These are phyloP conservation scores for Ophion costatus DNA, from an alignment of 2,888 invertebrate genomes.

Conservation along the genomic window DNA sequence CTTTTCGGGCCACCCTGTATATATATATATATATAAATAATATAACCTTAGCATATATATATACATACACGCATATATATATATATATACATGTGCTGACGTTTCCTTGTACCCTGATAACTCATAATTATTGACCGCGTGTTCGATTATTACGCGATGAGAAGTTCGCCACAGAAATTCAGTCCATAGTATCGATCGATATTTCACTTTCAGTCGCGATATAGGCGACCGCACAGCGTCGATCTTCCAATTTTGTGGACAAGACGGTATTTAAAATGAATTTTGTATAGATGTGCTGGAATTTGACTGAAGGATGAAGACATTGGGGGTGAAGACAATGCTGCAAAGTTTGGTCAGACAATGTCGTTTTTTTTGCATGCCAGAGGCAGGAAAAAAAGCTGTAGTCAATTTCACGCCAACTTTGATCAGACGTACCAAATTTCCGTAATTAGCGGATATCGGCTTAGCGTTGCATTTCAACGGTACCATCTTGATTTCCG, in stretches of 20 bases:
- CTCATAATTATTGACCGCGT: neutral
- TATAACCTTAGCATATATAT: too few relatives aligned
- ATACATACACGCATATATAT: too few relatives aligned
- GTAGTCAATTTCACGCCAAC: too few relatives aligned
- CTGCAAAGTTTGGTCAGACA: neutral
- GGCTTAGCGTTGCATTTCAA: neutral
- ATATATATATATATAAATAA: conserved; percentile 16
- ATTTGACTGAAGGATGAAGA: neutral
- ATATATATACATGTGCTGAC: neutral
- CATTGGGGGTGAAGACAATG: neutral
- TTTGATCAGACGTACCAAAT: neutral
- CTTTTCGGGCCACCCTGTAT: neutral
- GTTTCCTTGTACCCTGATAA: conserved; percentile 20
- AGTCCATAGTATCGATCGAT: neutral
- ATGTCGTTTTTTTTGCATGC: neutral
- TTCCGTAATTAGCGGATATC: neutral
- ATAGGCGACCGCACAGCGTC: neutral
- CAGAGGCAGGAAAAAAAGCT: too few relatives aligned
- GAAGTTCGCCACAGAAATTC: neutral
- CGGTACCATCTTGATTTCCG: neutral
- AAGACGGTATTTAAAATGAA: neutral
- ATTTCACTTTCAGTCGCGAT: neutral
- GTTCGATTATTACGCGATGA: neutral
- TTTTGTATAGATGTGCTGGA: neutral
- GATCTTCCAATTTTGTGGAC: neutral